A percentile compares a stretch with the other conserved stretches of the same genome.
phyloP scores from a whole-genome alignment of 1,140 invertebrate species.

The Pogonomyrmex barbatus region DNA sequence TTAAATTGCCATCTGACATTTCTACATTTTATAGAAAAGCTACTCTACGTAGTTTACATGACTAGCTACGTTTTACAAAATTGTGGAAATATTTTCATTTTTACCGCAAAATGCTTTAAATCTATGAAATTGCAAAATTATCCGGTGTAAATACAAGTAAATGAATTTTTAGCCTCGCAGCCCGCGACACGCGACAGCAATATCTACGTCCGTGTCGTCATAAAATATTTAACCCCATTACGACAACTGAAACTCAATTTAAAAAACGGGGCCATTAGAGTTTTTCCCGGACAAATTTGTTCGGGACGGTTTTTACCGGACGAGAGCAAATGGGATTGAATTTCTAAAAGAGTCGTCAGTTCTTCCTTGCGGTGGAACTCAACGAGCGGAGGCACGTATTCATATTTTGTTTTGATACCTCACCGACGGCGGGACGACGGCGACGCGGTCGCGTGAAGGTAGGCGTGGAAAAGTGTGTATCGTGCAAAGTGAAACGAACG shows the following conservation, averaged over 20 bases:
- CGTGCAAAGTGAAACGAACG: constrained; percentile 51
- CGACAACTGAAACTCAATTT: background rate
- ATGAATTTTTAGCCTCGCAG: background rate
- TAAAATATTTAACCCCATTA: constrained; percentile 24
- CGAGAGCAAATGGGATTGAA: background rate
- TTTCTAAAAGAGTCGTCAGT: constrained; percentile 16
- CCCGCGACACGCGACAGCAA: background rate
- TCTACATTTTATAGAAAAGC: background rate
- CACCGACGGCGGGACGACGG: constrained; percentile 3
- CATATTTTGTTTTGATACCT: constrained; percentile 48
- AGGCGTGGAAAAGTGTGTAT: constrained; percentile 37
- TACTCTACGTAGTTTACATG: background rate
- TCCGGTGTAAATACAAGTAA: background rate
- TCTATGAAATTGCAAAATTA: background rate
- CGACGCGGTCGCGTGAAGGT: constrained; percentile 23
- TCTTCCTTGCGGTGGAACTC: constrained; percentile 9
- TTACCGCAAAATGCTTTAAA: background rate
- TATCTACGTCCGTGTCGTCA: background rate
- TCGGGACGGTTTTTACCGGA: background rate
- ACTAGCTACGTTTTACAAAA: background rate
- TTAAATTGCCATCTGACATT: background rate
- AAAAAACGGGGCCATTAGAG: background rate
- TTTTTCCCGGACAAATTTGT: constrained; percentile 28
- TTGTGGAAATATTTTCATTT: background rate
- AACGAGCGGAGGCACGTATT: background rate